Percentiles rank a stretch among this genome's conserved stretches.
Conservation (phyloP, 2,113 vertebrate species). For the Clarias macrocephalus region DNA sequence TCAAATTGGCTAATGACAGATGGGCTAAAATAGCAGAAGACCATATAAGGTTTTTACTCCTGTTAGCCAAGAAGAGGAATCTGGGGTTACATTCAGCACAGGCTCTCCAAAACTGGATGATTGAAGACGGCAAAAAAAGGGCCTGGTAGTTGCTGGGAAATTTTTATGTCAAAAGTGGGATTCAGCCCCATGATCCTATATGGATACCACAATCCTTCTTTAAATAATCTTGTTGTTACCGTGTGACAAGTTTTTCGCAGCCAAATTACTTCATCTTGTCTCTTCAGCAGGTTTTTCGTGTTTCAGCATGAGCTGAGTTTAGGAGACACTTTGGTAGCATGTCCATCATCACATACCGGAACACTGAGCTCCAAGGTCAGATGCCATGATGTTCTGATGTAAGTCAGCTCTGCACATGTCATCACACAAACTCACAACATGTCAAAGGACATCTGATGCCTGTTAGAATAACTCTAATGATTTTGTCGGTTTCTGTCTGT, state of each 20-base stretch:
- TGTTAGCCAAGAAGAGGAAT: neutral
- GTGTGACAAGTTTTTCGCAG: neutral
- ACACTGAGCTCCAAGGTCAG: neutral
- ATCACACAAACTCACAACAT: neutral
- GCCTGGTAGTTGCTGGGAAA: neutral
- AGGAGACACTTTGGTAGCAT: neutral
- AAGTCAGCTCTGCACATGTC: neutral
- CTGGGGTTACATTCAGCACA: neutral
- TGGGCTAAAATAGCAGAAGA: neutral
- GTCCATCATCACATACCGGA: neutral
- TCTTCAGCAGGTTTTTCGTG: neutral
- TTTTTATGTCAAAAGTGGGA: neutral
- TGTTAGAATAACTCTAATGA: neutral
- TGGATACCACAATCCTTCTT: neutral
- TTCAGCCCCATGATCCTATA: neutral
- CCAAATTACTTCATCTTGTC: neutral
- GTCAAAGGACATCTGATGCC: neutral
- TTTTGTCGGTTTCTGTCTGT: neutral
- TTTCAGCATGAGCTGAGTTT: neutral
- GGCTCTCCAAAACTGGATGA: neutral
- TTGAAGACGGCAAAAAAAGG: neutral
- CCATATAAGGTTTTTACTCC: neutral
- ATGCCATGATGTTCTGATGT: constrained; percentile 1
- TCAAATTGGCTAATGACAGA: neutral
- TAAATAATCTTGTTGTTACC: neutral